A percentile compares a stretch with the other conserved stretches of the same genome.
These are phyloP conservation scores for Microtus ochrogaster DNA, from an alignment of 2,113 vertebrate species.

Conservation along the genomic window DNA sequence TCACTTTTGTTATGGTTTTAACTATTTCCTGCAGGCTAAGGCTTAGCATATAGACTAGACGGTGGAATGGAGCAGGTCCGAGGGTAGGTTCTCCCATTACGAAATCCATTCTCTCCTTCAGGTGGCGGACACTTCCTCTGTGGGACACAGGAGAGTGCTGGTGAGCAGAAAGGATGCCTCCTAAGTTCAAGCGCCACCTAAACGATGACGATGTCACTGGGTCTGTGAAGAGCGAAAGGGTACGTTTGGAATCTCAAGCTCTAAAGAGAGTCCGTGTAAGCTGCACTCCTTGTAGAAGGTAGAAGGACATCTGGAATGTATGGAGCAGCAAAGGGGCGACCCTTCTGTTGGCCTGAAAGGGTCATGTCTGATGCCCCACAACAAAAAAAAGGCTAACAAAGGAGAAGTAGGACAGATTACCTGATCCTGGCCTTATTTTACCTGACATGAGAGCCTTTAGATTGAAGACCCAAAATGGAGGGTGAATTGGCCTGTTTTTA, in stretches of 20 bases:
- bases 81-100: background rate
- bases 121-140: constrained; percentile 53
- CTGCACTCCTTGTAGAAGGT: constrained; percentile 11
- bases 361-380: background rate
- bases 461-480: background rate
- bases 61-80: background rate
- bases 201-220: constrained; percentile 98
- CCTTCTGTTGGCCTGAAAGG: background rate
- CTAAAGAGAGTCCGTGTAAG: constrained; percentile 23
- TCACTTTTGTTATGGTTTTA: background rate
- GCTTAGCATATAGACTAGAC: background rate
- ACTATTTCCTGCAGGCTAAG: background rate
- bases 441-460: background rate
- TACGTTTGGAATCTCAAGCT: constrained; percentile 84
- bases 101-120: constrained; percentile 62
- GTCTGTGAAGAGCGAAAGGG: constrained; percentile 97
- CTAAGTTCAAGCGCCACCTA: constrained; percentile 98
- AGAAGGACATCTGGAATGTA: background rate
- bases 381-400: background rate
- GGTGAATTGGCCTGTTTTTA: background rate
- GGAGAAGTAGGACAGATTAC: background rate
- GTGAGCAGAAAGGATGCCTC: constrained; percentile 90
- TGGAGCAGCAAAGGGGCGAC: background rate
- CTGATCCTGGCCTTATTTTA: background rate
- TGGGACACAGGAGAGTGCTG: constrained; percentile 18